phyloP scores from a whole-genome alignment of 2,797 vertebrate genomes.

The Odontamblyopus lacepedii region DNA sequence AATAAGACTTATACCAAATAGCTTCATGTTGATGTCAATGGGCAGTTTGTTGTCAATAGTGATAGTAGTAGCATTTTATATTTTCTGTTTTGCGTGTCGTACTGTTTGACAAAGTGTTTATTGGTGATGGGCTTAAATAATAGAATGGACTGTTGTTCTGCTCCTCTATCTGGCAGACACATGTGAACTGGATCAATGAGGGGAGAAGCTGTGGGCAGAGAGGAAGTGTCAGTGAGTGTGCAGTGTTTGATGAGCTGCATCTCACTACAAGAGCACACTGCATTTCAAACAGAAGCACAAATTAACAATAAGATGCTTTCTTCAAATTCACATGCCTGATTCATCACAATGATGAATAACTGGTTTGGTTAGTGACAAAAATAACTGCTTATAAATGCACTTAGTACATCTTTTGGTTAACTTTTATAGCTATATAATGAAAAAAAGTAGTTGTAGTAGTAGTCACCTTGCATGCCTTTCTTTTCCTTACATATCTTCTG shows the following conservation, averaged over 20 bases:
- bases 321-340: conserved; percentile 14
- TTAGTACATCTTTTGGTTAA: neutral
- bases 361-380: neutral
- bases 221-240: conserved; percentile 34
- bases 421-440: neutral
- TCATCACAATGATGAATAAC: conserved; percentile 12
- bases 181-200: conserved; percentile 10
- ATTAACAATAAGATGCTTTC: conserved; percentile 29
- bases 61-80: neutral
- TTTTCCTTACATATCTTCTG: too few species aligned
- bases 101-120: conserved; percentile 20
- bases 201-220: conserved; percentile 23
- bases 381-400: neutral
- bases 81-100: conserved; percentile 5
- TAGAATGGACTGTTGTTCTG: neutral
- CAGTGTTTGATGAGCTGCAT: conserved; percentile 34
- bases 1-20: conserved; percentile 36
- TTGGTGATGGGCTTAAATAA: conserved; percentile 27
- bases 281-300: conserved; percentile 52
- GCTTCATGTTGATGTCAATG: conserved; percentile 23
- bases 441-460: too few species aligned
- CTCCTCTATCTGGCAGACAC: conserved; percentile 7
- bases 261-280: conserved; percentile 39
- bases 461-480: too few species aligned
- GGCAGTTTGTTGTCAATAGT: conserved; percentile 35